These are phyloP conservation scores for Drosophila watanabei DNA, from an alignment of 1,140 invertebrate genomes.

Conservation along the genomic window DNA sequence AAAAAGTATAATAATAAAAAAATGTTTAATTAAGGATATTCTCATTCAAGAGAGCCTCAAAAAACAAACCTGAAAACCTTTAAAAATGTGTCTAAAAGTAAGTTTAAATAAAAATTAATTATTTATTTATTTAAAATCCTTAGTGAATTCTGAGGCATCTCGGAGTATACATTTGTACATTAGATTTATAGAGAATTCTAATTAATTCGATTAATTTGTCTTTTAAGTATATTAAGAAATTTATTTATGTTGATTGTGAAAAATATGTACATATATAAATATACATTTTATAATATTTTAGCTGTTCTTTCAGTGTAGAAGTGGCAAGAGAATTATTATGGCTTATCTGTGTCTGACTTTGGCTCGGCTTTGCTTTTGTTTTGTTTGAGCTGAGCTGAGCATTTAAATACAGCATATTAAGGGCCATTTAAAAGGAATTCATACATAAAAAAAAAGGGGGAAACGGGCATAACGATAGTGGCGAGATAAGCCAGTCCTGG, in stretches of 20 bases:
- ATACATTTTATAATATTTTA: background rate
- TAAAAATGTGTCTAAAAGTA: too few relatives aligned
- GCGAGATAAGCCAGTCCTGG: slow-evolving; percentile 54
- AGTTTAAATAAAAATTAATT: too few relatives aligned
- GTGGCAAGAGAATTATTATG: background rate
- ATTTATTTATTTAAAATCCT: too few relatives aligned
- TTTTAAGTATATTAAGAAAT: background rate
- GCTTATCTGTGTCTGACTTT: slow-evolving; percentile 46
- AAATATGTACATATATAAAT: background rate
- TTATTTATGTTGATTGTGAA: background rate
- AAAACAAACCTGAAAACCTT: too few relatives aligned
- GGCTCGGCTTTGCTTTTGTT: slow-evolving; percentile 40
- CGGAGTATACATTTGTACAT: too few relatives aligned
- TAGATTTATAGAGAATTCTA: too few relatives aligned
- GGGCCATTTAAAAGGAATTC: slow-evolving; percentile 57
- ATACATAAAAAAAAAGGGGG: slow-evolving; percentile 4
- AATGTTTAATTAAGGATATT: too few relatives aligned
- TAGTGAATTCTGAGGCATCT: too few relatives aligned
- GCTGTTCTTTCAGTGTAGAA: slow-evolving; percentile 3
- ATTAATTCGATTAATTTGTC: background rate
- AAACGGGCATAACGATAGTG: slow-evolving; percentile 29
- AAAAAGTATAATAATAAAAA: too few relatives aligned
- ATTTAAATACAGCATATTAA: slow-evolving; percentile 66
- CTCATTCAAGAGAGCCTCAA: too few relatives aligned
- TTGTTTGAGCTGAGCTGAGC: slow-evolving; percentile 47